Percentiles rank a stretch among this genome's conserved stretches.
phyloP scores from a whole-genome alignment of 2,888 invertebrate genomes.

The Chrysolina americana region DNA sequence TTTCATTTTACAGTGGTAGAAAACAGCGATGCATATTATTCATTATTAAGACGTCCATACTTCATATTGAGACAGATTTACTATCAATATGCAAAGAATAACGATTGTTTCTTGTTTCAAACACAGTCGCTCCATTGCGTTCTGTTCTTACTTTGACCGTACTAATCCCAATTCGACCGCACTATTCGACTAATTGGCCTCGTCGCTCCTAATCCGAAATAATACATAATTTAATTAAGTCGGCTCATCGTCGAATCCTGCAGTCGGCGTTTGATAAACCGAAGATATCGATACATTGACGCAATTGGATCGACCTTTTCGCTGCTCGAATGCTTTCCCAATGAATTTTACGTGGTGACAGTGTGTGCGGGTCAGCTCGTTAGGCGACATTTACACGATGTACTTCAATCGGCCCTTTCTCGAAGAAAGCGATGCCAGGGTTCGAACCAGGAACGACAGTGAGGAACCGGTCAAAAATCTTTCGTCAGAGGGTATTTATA shows the following conservation, averaged over 20 bases:
- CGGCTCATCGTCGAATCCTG: constrained; percentile 2
- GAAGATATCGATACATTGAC: constrained; percentile 15
- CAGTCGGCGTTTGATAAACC: constrained; percentile 19
- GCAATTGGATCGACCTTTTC: constrained; percentile 2
- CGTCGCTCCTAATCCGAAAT: constrained; percentile 15
- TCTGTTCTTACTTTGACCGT: background rate
- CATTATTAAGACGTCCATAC: no score
- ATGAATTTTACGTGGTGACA: background rate
- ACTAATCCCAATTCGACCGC: constrained; percentile 10
- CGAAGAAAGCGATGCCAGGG: background rate
- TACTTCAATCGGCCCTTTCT: background rate
- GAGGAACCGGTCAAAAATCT: background rate
- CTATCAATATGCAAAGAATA: no score
- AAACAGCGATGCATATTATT: no score
- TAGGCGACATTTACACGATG: background rate
- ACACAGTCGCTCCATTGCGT: background rate
- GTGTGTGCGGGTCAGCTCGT: background rate
- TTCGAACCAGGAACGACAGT: background rate
- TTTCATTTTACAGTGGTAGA: no score
- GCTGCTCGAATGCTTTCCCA: background rate
- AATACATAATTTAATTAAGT: constrained; percentile 10
- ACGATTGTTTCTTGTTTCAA: background rate
- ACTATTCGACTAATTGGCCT: constrained; percentile 19
- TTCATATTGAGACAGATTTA: no score
- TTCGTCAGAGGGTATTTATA: background rate